Conservation (phyloP, 2,113 vertebrate species). For the Phoenicopterus ruber region DNA sequence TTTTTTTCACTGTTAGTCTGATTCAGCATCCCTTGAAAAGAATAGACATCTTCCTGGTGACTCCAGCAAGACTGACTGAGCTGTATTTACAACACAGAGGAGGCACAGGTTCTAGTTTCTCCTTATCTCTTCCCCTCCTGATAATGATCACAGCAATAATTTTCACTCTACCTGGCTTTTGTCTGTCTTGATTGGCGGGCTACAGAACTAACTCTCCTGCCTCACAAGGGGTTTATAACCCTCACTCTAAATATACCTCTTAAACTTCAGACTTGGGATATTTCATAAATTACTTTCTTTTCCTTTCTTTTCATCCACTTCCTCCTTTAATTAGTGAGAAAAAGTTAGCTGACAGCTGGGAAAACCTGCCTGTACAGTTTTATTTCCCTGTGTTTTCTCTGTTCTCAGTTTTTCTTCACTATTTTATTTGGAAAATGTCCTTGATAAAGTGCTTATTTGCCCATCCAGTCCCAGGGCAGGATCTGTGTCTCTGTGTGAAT, state of each 20-base stretch:
- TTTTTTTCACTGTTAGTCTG: background rate
- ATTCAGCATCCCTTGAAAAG: background rate
- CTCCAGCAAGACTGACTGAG: background rate
- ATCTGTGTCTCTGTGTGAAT: background rate
- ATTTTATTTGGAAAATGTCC: background rate
- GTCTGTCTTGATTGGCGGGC: background rate
- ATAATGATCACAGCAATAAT: background rate
- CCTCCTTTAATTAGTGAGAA: background rate
- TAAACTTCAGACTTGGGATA: background rate
- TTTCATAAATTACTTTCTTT: background rate
- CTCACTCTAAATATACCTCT: background rate
- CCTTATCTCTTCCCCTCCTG: background rate
- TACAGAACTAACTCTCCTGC: background rate
- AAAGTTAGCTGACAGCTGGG: background rate
- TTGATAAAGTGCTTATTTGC: background rate
- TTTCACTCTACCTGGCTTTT: background rate
- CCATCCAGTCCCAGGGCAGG: background rate
- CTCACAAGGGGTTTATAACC: background rate
- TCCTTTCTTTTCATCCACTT: background rate
- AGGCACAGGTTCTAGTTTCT: background rate
- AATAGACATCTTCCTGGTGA: background rate
- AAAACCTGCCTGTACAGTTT: background rate
- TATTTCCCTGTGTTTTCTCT: background rate
- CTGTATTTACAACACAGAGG: background rate
- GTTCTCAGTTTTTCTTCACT: background rate